Evolutionary conservation across 2,888 invertebrate species (phyloP).

Genomic region (Plagodis dolabraria): DNA sequence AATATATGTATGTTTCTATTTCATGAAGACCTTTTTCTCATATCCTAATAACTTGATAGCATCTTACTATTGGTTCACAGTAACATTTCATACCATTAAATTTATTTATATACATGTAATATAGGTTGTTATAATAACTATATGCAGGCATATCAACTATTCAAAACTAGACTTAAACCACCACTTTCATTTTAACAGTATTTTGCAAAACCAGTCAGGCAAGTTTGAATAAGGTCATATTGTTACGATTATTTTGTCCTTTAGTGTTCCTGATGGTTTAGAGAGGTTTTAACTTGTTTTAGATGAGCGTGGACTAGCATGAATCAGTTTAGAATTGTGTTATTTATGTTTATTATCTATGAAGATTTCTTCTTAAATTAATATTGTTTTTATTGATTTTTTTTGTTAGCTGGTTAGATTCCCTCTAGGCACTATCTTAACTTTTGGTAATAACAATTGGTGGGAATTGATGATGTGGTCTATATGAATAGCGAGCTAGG

Average conservation of each 20-base stretch:
- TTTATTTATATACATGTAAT: too few species aligned
- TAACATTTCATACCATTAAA: too few species aligned
- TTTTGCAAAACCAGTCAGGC: slow-evolving; percentile 8
- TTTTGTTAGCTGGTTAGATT: background rate
- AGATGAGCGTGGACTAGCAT: background rate
- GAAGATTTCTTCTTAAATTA: too few species aligned
- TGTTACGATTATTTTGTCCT: background rate
- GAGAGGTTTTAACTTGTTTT: slow-evolving; percentile 3
- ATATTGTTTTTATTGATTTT: background rate
- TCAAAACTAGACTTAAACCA: background rate
- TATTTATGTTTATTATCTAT: background rate
- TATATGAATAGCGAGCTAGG: too few species aligned
- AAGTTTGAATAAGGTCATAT: slow-evolving; percentile 8
- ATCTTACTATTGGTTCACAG: too few species aligned
- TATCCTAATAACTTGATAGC: too few species aligned
- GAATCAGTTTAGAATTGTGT: background rate
- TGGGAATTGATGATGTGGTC: too few species aligned
- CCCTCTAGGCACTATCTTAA: too few species aligned
- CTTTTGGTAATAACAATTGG: too few species aligned
- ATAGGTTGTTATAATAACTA: too few species aligned
- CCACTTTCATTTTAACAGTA: slow-evolving; percentile 16
- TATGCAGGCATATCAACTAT: background rate
- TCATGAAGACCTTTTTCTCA: too few species aligned
- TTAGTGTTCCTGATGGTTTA: background rate
- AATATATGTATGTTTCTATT: too few species aligned